Evolutionary conservation across 2,797 vertebrate species (phyloP), one percentile per base, ranked within the genome.

Genomic region (Pitangus sulphuratus): DNA sequence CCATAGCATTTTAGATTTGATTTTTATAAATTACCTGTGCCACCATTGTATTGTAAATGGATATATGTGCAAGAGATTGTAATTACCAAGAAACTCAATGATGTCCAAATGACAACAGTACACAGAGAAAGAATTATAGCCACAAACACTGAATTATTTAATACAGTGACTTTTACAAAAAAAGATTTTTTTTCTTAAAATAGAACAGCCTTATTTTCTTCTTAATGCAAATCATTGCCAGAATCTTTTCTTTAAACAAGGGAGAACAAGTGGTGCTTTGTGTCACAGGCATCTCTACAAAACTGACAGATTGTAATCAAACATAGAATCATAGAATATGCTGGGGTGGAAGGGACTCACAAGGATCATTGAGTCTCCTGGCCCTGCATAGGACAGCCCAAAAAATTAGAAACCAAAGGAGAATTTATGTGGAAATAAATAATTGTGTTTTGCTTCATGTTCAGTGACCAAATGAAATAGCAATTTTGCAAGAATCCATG

Each of bases 1-100:
- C n/a, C 53, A 44, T 8, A 90, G 16, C 20, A 76, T 91, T 90
- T 89, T 82, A 79, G 68, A 92, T 83, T 65, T 93, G 76, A 93
- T 79, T 94, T 93, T 93, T 77, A 79, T 47, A 93, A 95, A 75
- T 58, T 65, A 65, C 35, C 31, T 62, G 42, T 87, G 30, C 37
- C 84, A 79, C 31, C 28, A 26, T 1, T 25, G 35, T 50, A 35
- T 58, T 84, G 15, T 64, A 79, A 81, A 85, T 53, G 82, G 12
- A 75, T 51, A 51, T 51, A 51, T 84, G 56, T 75, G 77, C 25
- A 91, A 40, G 35, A 15, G 71, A 78, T 66, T 93, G 57, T 80
- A 35, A 84, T 95, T 94, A 74, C 40, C 21, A 39, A 65, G 82
- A 85, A 92, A 86, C 42, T 84, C 68, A 45, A 44, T 81, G 89